Evolutionary conservation across 1,140 invertebrate genomes (phyloP).

Genomic region (Acromyrmex echinatior): DNA sequence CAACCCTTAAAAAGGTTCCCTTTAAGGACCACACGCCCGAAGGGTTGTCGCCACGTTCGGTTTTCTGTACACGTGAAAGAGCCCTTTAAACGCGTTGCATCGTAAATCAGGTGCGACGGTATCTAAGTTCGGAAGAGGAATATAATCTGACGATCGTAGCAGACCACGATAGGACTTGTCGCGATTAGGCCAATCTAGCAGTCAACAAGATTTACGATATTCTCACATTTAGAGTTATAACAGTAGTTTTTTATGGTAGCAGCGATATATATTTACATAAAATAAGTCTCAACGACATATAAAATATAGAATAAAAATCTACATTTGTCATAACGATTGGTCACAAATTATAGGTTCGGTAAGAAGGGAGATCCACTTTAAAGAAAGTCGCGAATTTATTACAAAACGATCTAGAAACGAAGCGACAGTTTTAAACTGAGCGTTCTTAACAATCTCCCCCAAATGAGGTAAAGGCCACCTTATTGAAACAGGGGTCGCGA

Average conservation of each 20-base stretch:
- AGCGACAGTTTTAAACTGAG: slow-evolving; percentile 85
- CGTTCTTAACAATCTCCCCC: slow-evolving; percentile 85
- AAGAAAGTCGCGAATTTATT: slow-evolving; percentile 82
- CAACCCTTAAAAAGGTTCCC: slow-evolving; percentile 84
- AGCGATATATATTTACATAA: not conserved
- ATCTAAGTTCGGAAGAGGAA: slow-evolving; percentile 6
- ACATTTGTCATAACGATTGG: not conserved
- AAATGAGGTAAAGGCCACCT: slow-evolving; percentile 87
- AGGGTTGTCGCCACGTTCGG: slow-evolving; percentile 78
- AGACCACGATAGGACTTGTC: slow-evolving; percentile 7
- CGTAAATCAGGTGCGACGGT: slow-evolving; percentile 56
- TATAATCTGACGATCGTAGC: slow-evolving; percentile 40
- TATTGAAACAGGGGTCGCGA: slow-evolving; percentile 87
- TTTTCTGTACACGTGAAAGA: slow-evolving; percentile 65
- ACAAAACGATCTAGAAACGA: slow-evolving; percentile 81
- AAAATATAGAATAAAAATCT: not conserved
- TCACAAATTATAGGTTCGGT: slow-evolving; percentile 4
- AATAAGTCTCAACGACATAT: not conserved
- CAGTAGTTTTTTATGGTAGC: not conserved
- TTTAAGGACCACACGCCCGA: slow-evolving; percentile 79
- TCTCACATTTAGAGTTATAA: not conserved
- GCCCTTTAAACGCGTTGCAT: slow-evolving; percentile 46
- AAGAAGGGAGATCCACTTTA: slow-evolving; percentile 44
- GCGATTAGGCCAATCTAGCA: slow-evolving; percentile 14
- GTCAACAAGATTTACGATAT: slow-evolving; percentile 8